Conservation (phyloP, 2,888 invertebrate genomes). For the Chrysolina haemoptera region DNA sequence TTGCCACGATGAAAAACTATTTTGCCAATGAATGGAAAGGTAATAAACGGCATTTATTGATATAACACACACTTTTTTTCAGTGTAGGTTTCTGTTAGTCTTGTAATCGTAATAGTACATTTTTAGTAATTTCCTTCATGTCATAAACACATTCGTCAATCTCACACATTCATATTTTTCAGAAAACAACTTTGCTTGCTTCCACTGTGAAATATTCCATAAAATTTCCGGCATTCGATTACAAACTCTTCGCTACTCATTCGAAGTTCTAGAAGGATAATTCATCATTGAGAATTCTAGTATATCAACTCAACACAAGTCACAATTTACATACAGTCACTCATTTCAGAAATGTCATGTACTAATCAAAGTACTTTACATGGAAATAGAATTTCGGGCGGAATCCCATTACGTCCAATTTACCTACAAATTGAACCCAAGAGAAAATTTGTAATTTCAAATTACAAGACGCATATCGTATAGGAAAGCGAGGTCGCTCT, state of each 20-base stretch:
- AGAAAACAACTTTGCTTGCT: not conserved
- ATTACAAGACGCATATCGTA: conserved; percentile 53
- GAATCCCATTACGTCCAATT: conserved; percentile 58
- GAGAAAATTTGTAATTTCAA: conserved; percentile 57
- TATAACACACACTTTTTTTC: no score
- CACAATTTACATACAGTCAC: conserved; percentile 50
- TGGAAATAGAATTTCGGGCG: conserved; percentile 57
- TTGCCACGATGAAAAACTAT: no score
- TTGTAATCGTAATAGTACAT: no score
- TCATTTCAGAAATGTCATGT: conserved; percentile 51
- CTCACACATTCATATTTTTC: not conserved
- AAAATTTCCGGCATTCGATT: not conserved
- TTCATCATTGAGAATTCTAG: not conserved
- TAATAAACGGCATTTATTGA: no score
- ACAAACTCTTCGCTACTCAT: not conserved
- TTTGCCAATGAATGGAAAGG: no score
- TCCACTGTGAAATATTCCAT: not conserved
- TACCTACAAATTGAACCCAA: conserved; percentile 57
- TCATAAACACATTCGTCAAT: not conserved
- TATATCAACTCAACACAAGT: conserved; percentile 21
- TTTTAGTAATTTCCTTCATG: no score
- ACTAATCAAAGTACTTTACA: conserved; percentile 55
- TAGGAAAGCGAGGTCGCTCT: conserved; percentile 46
- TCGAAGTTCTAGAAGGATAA: not conserved
- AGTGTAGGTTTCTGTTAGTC: no score